Evolutionary conservation across 2,888 invertebrate genomes (phyloP).

Genomic region (Cistogaster globosa): DNA sequence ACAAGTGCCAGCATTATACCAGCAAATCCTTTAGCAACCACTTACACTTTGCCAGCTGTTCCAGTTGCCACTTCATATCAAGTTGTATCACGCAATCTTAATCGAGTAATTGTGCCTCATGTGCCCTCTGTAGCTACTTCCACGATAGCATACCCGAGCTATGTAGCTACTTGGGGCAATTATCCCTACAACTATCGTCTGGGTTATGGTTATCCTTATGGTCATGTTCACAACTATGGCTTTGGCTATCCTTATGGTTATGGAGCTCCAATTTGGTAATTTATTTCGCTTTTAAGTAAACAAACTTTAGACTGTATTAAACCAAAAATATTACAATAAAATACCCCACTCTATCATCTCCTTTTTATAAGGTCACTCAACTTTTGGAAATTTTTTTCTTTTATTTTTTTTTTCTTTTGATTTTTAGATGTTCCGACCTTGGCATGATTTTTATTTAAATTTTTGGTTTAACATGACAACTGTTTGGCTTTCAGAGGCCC

Average conservation of each 20-base stretch:
- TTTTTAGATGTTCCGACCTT: slow-evolving; percentile 50
- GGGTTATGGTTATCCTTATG: slow-evolving; percentile 71
- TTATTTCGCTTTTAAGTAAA: slow-evolving; percentile 63
- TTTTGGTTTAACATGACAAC: slow-evolving; percentile 38
- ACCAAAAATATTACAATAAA: slow-evolving; percentile 37
- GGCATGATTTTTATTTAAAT: slow-evolving; percentile 54
- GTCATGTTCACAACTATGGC: slow-evolving; percentile 62
- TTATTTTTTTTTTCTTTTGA: background rate
- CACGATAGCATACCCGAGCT: slow-evolving; percentile 55
- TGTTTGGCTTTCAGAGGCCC: slow-evolving; percentile 12
- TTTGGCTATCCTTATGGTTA: slow-evolving; percentile 74
- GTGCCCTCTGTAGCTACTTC: slow-evolving; percentile 45
- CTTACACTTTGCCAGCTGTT: slow-evolving; percentile 68
- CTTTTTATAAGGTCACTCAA: slow-evolving; percentile 39
- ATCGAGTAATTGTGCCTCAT: slow-evolving; percentile 76
- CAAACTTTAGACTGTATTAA: slow-evolving; percentile 48
- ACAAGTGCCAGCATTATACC: slow-evolving; percentile 53
- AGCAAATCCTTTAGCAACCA: slow-evolving; percentile 42
- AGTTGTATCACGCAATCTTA: slow-evolving; percentile 78
- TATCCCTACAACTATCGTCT: slow-evolving; percentile 66
- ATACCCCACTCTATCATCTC: background rate
- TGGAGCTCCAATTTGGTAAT: slow-evolving; percentile 57
- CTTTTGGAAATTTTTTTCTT: slow-evolving; percentile 8
- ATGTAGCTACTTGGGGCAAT: slow-evolving; percentile 45
- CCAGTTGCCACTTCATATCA: slow-evolving; percentile 78